phyloP scores from a whole-genome alignment of 2,888 invertebrate species.

The Nesidiocoris tenuis region DNA sequence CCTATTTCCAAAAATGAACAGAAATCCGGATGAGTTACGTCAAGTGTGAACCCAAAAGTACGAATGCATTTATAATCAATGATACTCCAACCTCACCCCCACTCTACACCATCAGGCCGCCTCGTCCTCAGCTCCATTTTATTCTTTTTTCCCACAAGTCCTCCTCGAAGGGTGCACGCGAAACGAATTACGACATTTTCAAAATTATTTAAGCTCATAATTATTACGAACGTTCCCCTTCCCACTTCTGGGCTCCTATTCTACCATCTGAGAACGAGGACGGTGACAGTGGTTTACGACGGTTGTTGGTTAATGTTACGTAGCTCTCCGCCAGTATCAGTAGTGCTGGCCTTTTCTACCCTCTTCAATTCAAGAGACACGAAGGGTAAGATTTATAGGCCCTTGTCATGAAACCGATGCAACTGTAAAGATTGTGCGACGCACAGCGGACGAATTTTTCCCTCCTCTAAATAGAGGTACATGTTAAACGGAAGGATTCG shows the following conservation, averaged over 20 bases:
- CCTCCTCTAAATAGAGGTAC: too few species aligned
- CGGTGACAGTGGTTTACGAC: neutral
- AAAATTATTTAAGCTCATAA: constrained; percentile 37
- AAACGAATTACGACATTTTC: constrained; percentile 37
- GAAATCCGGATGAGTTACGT: too few species aligned
- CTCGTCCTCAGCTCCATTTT: constrained; percentile 23
- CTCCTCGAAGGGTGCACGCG: constrained; percentile 29
- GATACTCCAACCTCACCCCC: too few species aligned
- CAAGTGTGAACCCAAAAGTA: too few species aligned
- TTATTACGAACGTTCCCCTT: constrained; percentile 6
- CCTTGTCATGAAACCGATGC: constrained; percentile 17
- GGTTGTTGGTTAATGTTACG: neutral
- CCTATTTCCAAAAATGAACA: too few species aligned
- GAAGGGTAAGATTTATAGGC: constrained; percentile 8
- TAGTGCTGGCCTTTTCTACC: neutral
- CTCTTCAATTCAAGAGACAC: neutral
- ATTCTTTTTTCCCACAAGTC: constrained; percentile 11
- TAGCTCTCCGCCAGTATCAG: neutral
- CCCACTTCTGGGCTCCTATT: neutral
- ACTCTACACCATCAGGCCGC: too few species aligned
- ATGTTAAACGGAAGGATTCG: too few species aligned
- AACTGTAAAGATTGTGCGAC: neutral
- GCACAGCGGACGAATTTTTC: neutral
- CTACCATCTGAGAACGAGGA: too few species aligned
- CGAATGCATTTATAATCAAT: neutral